phyloP scores from a whole-genome alignment of 2,888 invertebrate genomes.

The Drepana falcataria region DNA sequence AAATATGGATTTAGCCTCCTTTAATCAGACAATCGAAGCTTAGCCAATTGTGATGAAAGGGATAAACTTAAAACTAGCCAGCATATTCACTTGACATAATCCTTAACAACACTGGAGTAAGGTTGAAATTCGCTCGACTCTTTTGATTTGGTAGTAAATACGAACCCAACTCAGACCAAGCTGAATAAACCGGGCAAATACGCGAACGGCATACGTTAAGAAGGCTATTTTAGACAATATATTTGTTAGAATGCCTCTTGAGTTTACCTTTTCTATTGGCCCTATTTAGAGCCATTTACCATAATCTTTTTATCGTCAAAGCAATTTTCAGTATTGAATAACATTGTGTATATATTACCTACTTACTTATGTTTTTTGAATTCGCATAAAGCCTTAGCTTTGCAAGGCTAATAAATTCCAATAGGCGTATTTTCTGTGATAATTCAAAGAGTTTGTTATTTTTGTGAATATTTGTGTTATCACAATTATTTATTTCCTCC shows the following conservation, averaged over 20 bases:
- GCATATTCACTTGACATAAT: constrained; percentile 3
- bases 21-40: constrained; percentile 38
- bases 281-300: constrained; percentile 18
- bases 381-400: no score
- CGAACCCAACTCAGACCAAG: constrained; percentile 27
- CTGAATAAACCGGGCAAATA: constrained; percentile 46
- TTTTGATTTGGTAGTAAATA: constrained; percentile 17
- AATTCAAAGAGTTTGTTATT: no score
- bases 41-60: constrained; percentile 28
- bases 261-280: constrained; percentile 28
- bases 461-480: no score
- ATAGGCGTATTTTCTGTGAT: no score
- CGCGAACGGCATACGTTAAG: constrained; percentile 49
- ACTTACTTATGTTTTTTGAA: no score
- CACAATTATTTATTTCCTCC: no score
- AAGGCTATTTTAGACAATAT: constrained; percentile 41
- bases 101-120: constrained; percentile 20
- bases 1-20: constrained; percentile 31
- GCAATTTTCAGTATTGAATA: no score
- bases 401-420: no score
- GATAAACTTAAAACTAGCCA: constrained; percentile 17
- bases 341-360: no score
- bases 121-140: constrained; percentile 23
- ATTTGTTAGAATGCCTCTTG: constrained; percentile 27
- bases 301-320: constrained; percentile 22